Evolutionary conservation across 2,797 vertebrate genomes (phyloP), one percentile per base, ranked within the genome.

Genomic region (Crocidura indochinensis): DNA sequence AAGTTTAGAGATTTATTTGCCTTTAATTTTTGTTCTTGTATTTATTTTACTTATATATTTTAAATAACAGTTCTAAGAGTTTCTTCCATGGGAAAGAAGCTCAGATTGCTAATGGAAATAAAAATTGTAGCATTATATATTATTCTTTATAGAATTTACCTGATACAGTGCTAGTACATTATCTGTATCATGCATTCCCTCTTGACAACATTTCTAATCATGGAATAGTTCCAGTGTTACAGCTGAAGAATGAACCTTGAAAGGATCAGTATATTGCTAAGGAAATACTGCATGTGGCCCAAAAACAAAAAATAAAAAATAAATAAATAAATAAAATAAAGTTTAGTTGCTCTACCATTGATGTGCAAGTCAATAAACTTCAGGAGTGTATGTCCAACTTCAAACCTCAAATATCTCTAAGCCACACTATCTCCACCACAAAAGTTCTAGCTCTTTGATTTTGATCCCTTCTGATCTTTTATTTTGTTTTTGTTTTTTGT

Each of bases 191-290:
- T 77, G 67, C 60, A 31, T 56, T 31, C 12, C 12, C 46, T 20
- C 67, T 49, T 76, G 6, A 10, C 49, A 38, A 56, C 8, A 3
- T 8, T 4, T 2, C 27, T 27, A 71, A 80, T 24, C 46, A 15
- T 3, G 76, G 14, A 6, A 56, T 82, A 19, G 8, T 29, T n/a
- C 31, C 19, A 12, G 27, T 38, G 67, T 60, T 62, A 83, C 8
- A 72, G 67, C 88, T 74, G 51, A 79, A 68, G 67, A 44, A 56
- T 6, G 4, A 73, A 83, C 24, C 77, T 53, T 75, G 79, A 53
- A 47, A 87, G 22, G 20, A 29, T 56, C 73, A 46, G 5, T 19
- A 20, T 26, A 49, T 76, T 87, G 17, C 15, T n/a, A n/a, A 77
- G 8, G 31, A 81, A 10, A 75, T 24, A 76, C 12, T 49, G 20